These are phyloP conservation scores for Chaetophractus vellerosus DNA, from an alignment of 2,797 vertebrate species.

Conservation along the genomic window DNA sequence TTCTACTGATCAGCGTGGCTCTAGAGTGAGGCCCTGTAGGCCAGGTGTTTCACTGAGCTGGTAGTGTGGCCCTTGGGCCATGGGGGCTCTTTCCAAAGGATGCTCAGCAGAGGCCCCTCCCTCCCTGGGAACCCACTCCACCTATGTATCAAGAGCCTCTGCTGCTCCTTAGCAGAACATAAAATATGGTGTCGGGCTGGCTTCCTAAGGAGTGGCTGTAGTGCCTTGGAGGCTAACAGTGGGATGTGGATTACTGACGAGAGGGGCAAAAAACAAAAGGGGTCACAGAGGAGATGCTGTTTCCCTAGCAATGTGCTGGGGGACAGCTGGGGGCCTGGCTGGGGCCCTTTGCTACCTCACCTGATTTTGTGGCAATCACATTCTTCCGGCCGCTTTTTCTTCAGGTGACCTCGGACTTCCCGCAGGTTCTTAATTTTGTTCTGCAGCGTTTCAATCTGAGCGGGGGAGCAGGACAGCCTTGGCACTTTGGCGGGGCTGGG, in stretches of 20 bases:
- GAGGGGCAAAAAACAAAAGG: background rate
- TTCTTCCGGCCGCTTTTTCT: constrained; percentile 95
- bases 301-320: background rate
- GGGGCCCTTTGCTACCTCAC: constrained; percentile 84
- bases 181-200: rapidly evolving
- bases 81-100: rapidly evolving
- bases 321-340: background rate
- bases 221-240: background rate
- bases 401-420: constrained; percentile 97
- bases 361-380: constrained; percentile 96
- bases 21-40: rapidly evolving
- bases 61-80: background rate
- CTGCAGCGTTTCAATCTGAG: constrained; percentile 97
- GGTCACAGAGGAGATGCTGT: background rate
- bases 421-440: constrained; percentile 98
- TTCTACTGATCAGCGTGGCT: rapidly evolving
- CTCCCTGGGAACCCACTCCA: background rate
- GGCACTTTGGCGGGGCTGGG: background rate
- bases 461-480: background rate
- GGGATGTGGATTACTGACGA: background rate
- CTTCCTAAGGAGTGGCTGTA: rapidly evolving
- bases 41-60: background rate
- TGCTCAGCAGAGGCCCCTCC: background rate
- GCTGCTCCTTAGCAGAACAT: rapidly evolving
- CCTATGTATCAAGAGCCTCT: rapidly evolving